Evolutionary conservation across 2,888 invertebrate genomes (phyloP), one percentile per base, ranked within the genome.

Genomic region (Dryococelus australis): DNA sequence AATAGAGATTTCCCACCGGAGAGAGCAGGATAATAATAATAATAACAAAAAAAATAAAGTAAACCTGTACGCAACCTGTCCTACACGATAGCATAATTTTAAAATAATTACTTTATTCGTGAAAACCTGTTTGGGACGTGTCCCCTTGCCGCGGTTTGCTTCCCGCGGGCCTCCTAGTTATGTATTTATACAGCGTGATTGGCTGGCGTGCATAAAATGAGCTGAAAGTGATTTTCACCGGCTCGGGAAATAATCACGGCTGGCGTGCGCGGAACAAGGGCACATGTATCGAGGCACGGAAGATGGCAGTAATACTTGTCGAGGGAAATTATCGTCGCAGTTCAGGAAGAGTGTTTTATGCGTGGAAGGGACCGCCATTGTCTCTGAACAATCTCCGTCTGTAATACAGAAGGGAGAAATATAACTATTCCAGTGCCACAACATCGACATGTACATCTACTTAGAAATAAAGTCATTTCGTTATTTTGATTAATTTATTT

Each of bases 41-140:
- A 65, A 65, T n/a, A n/a, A n/a, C n/a, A 65, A n/a, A 65, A 9
- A 65, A 8, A 65, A 16, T 16, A 65, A 65, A 65, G n/a, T 8
- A 16, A 20, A 65, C 65, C 65, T 3, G 65, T 65, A 65, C 65
- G n/a, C 65, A 65, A 65, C 65, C 65, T 20, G 65, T 65, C 65
- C 65, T 65, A n/a, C 65, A 65, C 65, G 65, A 65, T 28, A 83
- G 28, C 83, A 43, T 83, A 83, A 83, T 83, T 83, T 83, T 43
- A 83, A 83, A 83, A 83, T 83, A 83, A 83, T 83, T 83, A 83
- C 83, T 83, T 83, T 83, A 83, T 83, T 83, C 83, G 28, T 24
- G 83, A 35, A 43, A 83, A 83, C 83, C 83, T 35, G 83, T 83
- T 83, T n/a, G 83, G 28, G 28, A 83, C 35, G 83, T 83, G 83